Base-by-base conservation (phyloP, 2,888 invertebrate genomes). In the Cenopis cana region DNA sequence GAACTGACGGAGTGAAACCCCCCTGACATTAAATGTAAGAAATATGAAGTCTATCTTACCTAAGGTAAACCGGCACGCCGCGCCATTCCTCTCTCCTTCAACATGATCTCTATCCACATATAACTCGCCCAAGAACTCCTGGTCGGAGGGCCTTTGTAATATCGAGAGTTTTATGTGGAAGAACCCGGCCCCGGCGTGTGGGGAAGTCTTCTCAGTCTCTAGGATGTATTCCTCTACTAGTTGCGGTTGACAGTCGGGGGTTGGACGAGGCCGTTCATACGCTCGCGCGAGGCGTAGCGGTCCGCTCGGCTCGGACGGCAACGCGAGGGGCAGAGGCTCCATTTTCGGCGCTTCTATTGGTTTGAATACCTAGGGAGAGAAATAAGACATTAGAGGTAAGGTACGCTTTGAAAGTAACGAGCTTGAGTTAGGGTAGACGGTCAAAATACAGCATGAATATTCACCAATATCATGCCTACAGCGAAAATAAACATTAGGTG, bases 151-250 rank as follows among this genome's bases (percentile, higher is more conserved):
- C 88, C 98, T 94, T 89, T 98, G 98, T 75, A 96, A 94, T 86
- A 98, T 97, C 70, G 97, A 96, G 77, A 98, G 94, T 85, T 97
- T 97, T 82, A 98, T 98, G 87, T 97, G 96, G 90, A 98, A 97
- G 78, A 97, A 96, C 73, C 96, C 95, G 0, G 94, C 85, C 8
- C 94, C 85, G 72, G 94, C 94, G 79, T 95, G 94, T 10, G 96
- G 95, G 79, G 96, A 90, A 0, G 94, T 93, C 70, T 95, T 94
- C 81, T 98, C 98, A 57, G 98, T 97, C 90, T 98, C 98, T 78
- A 98, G 91, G 68, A 97, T 96, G 86, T 97, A 98, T 85, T 98
- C 98, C 88, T 98, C 98, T 61, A 98, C 96, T 60, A 97, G 91
- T 86, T 97, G 96, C 55, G 97, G 97, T 78, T 95, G 95, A 87